phyloP scores from a whole-genome alignment of 2,113 vertebrate genomes.

The Equus przewalskii region DNA sequence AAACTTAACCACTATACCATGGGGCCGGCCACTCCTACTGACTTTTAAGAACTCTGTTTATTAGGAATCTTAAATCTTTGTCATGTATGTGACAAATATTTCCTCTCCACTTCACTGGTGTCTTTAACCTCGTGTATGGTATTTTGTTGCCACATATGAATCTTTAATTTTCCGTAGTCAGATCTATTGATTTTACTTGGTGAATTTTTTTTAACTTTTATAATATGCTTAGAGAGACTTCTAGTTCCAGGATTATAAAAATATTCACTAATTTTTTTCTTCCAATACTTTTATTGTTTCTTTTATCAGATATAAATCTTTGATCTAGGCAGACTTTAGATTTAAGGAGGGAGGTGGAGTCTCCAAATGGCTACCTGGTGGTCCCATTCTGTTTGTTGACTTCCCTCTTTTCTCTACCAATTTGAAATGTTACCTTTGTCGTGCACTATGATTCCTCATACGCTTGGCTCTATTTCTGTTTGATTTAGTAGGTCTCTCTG shows the following conservation, averaged over 20 bases:
- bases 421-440: background rate
- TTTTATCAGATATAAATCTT: constrained; percentile 46
- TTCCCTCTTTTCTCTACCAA: background rate
- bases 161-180: constrained; percentile 37
- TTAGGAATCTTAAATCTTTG: background rate
- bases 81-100: background rate
- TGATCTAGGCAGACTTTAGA: constrained; percentile 3
- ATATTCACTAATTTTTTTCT: background rate
- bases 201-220: background rate
- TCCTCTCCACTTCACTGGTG: background rate
- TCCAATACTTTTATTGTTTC: background rate
- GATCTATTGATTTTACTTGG: constrained; percentile 2
- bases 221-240: constrained; percentile 31
- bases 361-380: background rate
- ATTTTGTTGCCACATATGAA: background rate
- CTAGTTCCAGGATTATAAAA: constrained; percentile 33
- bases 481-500: background rate
- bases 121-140: background rate
- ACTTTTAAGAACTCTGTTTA: constrained; percentile 22
- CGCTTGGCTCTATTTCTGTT: background rate
- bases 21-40: background rate
- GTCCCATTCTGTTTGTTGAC: background rate
- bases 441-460: background rate
- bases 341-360: background rate
- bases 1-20: too few relatives aligned